phyloP scores from a whole-genome alignment of 2,797 vertebrate species.

The Poecilia velifera region DNA sequence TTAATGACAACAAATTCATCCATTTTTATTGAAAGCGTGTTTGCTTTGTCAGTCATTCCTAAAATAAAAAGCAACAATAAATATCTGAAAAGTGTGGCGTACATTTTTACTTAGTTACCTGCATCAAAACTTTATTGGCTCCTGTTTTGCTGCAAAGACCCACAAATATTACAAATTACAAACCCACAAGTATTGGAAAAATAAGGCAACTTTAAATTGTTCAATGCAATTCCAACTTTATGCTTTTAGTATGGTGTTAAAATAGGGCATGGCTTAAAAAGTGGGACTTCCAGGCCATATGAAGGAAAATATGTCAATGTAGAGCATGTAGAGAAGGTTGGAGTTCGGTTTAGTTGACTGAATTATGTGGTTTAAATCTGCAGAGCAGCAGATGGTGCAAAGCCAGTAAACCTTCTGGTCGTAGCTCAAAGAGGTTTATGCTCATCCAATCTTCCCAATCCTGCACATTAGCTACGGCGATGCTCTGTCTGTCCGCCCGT shows the following conservation, averaged over 20 bases:
- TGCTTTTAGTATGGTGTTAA: not conserved
- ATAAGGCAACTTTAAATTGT: too few species aligned
- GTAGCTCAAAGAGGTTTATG: slow-evolving; percentile 69
- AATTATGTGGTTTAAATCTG: not conserved
- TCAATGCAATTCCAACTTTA: too few species aligned
- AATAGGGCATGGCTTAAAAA: not conserved
- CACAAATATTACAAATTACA: too few species aligned
- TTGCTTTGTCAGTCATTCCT: not conserved
- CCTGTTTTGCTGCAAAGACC: not conserved
- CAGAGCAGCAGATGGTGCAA: slow-evolving; percentile 54
- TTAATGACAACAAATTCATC: not conserved
- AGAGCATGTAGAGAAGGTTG: not conserved
- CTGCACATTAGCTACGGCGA: slow-evolving; percentile 45
- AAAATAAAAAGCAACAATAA: not conserved
- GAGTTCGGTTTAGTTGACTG: not conserved
- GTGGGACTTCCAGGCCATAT: not conserved
- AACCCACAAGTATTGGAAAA: too few species aligned
- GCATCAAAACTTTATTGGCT: not conserved
- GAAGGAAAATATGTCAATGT: not conserved
- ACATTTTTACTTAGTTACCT: not conserved
- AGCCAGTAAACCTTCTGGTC: slow-evolving; percentile 69
- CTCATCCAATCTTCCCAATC: slow-evolving; percentile 65
- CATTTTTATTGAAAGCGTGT: not conserved
- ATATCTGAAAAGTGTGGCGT: not conserved
- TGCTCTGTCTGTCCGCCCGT: slow-evolving; percentile 1